These are phyloP conservation scores for Isoperla grammatica DNA, from an alignment of 2,888 invertebrate species.

Conservation along the genomic window DNA sequence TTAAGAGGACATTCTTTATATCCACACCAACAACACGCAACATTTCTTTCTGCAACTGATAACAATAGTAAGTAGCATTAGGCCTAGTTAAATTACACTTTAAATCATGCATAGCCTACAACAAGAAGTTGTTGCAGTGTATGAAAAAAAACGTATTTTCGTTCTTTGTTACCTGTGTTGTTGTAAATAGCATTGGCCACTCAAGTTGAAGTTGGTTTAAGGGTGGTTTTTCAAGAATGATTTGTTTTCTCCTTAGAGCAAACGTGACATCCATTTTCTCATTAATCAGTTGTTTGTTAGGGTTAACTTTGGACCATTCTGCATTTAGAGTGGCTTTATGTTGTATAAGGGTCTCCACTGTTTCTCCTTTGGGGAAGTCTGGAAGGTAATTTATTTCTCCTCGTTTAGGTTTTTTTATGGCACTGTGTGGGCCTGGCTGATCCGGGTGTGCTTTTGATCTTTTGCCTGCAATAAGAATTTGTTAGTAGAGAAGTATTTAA, in stretches of 20 bases:
- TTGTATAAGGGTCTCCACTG: background rate
- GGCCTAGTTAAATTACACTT: background rate
- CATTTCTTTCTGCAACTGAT: too few species aligned
- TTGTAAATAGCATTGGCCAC: background rate
- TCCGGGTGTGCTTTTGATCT: background rate
- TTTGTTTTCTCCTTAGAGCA: background rate
- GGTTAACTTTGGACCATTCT: background rate
- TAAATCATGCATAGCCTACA: too few species aligned
- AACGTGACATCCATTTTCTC: background rate
- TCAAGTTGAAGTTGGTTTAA: background rate
- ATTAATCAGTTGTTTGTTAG: background rate
- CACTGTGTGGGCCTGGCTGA: background rate
- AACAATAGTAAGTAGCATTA: too few species aligned
- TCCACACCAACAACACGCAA: too few species aligned
- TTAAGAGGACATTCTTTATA: too few species aligned
- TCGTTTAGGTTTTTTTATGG: background rate
- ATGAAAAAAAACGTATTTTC: too few species aligned
- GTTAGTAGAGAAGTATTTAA: too few species aligned
- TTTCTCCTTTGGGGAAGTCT: constrained; percentile 3
- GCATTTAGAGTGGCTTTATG: background rate
- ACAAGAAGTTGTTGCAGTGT: too few species aligned
- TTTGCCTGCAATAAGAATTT: background rate
- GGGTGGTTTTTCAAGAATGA: background rate
- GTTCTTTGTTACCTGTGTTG: background rate
- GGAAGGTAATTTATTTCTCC: background rate